These are phyloP conservation scores for Lates calcarifer DNA, from an alignment of 2,113 vertebrate genomes.

Conservation along the genomic window DNA sequence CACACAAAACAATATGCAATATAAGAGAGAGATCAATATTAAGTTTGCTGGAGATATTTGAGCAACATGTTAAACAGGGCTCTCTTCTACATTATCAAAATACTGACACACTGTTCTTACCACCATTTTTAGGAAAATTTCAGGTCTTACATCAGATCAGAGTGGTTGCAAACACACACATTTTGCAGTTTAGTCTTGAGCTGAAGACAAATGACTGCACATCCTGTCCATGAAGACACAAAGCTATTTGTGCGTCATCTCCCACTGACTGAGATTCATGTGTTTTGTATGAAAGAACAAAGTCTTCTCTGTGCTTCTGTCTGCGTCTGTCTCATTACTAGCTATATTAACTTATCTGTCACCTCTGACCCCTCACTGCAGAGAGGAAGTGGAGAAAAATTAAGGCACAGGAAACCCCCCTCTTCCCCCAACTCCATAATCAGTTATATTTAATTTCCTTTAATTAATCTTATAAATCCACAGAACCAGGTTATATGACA, in stretches of 20 bases:
- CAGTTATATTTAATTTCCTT: slow-evolving; percentile 67
- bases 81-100: not conserved
- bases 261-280: not conserved
- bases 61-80: too few relatives aligned
- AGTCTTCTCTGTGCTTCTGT: slow-evolving; percentile 41
- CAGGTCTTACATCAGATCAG: not conserved
- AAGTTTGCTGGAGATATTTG: not conserved
- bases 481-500: slow-evolving; percentile 9
- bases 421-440: slow-evolving; percentile 44
- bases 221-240: not conserved
- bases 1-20: too few relatives aligned
- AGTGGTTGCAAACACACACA: not conserved
- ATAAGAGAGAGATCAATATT: too few relatives aligned
- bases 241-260: slow-evolving; percentile 14
- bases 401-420: slow-evolving; percentile 65
- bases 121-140: not conserved
- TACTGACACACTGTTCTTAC: not conserved
- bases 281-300: slow-evolving; percentile 40
- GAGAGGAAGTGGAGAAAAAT: slow-evolving; percentile 53
- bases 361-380: slow-evolving; percentile 54
- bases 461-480: slow-evolving; percentile 56
- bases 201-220: slow-evolving; percentile 1
- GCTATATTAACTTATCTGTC: slow-evolving; percentile 70
- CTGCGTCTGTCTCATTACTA: slow-evolving; percentile 50
- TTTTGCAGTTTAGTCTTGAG: not conserved